A percentile compares a stretch with the other conserved stretches of the same genome.
Conservation (phyloP, 2,113 vertebrate genomes). For the Scomber colias region DNA sequence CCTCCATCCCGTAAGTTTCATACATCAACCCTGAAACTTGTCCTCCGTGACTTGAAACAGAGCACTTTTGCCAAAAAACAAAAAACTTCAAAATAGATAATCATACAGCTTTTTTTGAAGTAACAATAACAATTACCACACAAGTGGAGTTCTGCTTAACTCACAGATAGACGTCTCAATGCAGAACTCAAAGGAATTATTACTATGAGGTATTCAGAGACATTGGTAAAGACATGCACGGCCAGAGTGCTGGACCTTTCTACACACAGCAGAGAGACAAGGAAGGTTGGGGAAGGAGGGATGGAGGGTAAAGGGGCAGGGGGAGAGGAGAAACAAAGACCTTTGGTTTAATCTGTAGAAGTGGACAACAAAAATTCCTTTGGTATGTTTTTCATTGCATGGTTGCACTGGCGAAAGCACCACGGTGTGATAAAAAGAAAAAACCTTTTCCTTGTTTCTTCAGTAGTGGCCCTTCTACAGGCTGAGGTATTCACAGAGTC, state of each 20-base stretch:
- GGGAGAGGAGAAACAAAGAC: slow-evolving; percentile 81
- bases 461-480: slow-evolving; percentile 97
- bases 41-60: slow-evolving; percentile 88
- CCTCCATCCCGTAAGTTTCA: slow-evolving; percentile 87
- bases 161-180: slow-evolving; percentile 94
- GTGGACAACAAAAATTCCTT: slow-evolving; percentile 91
- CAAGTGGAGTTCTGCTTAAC: slow-evolving; percentile 94
- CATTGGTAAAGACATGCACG: slow-evolving; percentile 96
- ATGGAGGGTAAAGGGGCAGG: slow-evolving; percentile 68
- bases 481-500: slow-evolving; percentile 99
- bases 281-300: slow-evolving; percentile 69
- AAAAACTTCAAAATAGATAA: slow-evolving; percentile 93
- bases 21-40: slow-evolving; percentile 86
- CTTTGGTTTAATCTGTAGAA: slow-evolving; percentile 98
- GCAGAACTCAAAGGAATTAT: slow-evolving; percentile 97
- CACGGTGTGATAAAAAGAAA: slow-evolving; percentile 89
- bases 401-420: slow-evolving; percentile 98
- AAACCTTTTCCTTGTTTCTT: slow-evolving; percentile 92
- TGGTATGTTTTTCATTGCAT: slow-evolving; percentile 99
- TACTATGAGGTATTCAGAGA: slow-evolving; percentile 99
- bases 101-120: slow-evolving; percentile 92
- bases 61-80: slow-evolving; percentile 85
- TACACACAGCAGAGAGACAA: slow-evolving; percentile 77
- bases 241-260: slow-evolving; percentile 89
- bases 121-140: slow-evolving; percentile 95